A percentile compares a stretch with the other conserved stretches of the same genome.
These are phyloP conservation scores for Lethenteron camtschaticum DNA, from an alignment of 2,113 vertebrate genomes.

Conservation along the genomic window DNA sequence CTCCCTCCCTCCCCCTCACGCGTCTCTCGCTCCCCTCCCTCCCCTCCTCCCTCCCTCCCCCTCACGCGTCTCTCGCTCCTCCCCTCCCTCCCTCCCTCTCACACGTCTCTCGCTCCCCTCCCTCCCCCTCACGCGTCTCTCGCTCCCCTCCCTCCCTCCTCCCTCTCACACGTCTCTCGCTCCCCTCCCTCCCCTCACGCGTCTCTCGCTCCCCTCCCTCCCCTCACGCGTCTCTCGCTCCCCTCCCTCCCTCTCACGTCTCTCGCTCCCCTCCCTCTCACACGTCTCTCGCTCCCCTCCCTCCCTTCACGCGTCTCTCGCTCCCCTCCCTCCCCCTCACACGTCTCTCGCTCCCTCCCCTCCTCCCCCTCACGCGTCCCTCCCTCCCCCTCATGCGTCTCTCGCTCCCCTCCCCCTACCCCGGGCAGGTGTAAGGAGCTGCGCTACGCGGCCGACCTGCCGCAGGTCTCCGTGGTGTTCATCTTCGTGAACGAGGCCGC, in stretches of 20 bases:
- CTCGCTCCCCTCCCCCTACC: not conserved
- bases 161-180: too few species aligned
- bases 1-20: not conserved
- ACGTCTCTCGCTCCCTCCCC: not conserved
- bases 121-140: not conserved
- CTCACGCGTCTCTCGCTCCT: not conserved
- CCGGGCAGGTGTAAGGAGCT: constrained; percentile 51
- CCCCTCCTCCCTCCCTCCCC: not conserved
- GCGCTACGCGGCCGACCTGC: constrained; percentile 42
- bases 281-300: not conserved
- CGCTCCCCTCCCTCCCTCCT: too few species aligned
- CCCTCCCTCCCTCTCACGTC: not conserved
- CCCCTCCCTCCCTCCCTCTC: not conserved
- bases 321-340: not conserved
- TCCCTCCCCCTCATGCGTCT: not conserved
- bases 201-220: not conserved
- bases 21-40: not conserved
- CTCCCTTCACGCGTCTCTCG: not conserved
- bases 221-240: not conserved
- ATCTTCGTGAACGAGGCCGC: constrained; percentile 91
- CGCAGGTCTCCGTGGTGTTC: constrained; percentile 87
- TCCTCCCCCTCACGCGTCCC: not conserved
- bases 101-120: not conserved
- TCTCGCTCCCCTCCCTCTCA: not conserved
- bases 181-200: not conserved